Evolutionary conservation across 2,113 vertebrate species (phyloP).

Genomic region (Mixornis gularis): DNA sequence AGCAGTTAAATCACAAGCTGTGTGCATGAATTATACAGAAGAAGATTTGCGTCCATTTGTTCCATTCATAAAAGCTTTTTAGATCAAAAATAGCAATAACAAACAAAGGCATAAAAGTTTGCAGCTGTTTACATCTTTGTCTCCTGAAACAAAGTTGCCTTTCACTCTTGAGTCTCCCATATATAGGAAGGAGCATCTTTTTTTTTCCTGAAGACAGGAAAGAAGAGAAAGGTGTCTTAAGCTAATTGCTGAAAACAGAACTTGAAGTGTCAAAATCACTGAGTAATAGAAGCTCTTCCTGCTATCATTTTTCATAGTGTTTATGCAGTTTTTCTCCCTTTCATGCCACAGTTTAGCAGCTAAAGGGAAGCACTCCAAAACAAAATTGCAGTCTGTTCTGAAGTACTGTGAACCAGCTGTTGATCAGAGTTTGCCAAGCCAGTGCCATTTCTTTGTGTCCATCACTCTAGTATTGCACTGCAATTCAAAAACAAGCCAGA

Average conservation of each 20-base stretch:
- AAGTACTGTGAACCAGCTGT: not conserved
- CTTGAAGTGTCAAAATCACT: not conserved
- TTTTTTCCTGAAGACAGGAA: not conserved
- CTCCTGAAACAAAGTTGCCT: not conserved
- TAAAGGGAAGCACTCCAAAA: not conserved
- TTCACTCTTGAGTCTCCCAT: not conserved
- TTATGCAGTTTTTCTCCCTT: not conserved
- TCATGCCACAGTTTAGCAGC: not conserved
- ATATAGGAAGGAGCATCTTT: not conserved
- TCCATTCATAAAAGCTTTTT: not conserved
- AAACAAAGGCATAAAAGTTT: not conserved
- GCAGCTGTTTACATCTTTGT: not conserved
- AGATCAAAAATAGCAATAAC: not conserved
- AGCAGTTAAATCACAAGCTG: not conserved
- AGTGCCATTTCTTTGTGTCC: not conserved
- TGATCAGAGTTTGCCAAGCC: not conserved
- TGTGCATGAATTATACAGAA: not conserved
- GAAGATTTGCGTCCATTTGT: not conserved
- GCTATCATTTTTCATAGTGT: not conserved
- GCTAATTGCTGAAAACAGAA: not conserved
- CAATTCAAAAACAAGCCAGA: not conserved
- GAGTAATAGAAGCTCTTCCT: not conserved
- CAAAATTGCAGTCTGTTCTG: not conserved
- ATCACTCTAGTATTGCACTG: not conserved
- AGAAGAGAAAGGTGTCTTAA: not conserved